A percentile compares a stretch with the other conserved stretches of the same genome.
Evolutionary conservation across 2,113 vertebrate species (phyloP).

Genomic region (Camelus bactrianus): DNA sequence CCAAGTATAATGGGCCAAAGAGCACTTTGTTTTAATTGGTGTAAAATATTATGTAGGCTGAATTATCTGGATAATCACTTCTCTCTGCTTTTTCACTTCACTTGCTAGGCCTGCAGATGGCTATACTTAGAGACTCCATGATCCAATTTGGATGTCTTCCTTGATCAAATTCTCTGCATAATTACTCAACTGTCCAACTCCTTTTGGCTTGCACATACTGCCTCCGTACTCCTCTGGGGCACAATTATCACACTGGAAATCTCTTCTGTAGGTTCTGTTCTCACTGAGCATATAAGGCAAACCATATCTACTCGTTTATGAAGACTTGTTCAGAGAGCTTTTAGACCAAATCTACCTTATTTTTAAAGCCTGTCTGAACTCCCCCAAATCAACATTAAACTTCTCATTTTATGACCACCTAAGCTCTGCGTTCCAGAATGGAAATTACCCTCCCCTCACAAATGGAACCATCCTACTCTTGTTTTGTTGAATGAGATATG

Average conservation of each 20-base stretch:
- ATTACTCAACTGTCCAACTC: slow-evolving; percentile 13
- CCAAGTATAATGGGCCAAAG: slow-evolving; percentile 7
- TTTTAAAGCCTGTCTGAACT: neutral
- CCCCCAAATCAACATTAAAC: neutral
- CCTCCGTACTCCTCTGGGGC: neutral
- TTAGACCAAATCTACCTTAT: neutral
- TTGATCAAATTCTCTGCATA: slow-evolving; percentile 57
- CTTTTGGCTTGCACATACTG: neutral
- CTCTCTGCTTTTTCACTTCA: slow-evolving; percentile 54
- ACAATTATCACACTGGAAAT: neutral
- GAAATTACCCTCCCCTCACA: neutral
- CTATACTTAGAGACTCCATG: neutral
- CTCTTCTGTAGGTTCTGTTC: neutral
- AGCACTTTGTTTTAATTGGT: neutral
- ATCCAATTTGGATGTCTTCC: neutral
- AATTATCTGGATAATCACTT: slow-evolving; percentile 59
- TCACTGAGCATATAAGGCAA: neutral
- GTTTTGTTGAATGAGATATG: neutral
- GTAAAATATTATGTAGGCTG: slow-evolving; percentile 58
- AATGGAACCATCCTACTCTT: neutral
- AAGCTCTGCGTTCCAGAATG: neutral
- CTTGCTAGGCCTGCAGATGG: neutral
- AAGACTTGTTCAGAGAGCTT: neutral
- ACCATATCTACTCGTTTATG: neutral
- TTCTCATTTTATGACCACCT: neutral